Percentiles rank a stretch among this genome's conserved stretches.
These are phyloP conservation scores for Acanthurus leucopareius DNA, from an alignment of 2,797 vertebrate species.

Conservation along the genomic window DNA sequence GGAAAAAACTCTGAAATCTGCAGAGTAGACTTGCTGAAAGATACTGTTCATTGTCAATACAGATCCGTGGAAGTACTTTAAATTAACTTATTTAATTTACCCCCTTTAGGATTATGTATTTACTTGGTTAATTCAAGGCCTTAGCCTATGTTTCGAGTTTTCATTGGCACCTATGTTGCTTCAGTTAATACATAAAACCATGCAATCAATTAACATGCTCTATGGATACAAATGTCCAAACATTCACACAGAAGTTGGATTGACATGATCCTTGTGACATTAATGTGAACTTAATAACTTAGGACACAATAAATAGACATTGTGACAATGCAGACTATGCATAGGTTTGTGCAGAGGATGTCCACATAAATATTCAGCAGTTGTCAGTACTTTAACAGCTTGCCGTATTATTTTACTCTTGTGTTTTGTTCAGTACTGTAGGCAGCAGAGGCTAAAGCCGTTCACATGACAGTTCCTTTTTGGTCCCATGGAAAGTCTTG, in stretches of 20 bases:
- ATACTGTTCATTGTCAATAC: conserved; percentile 27
- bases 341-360: conserved; percentile 69
- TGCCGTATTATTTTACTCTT: conserved; percentile 19
- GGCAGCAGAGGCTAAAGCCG: conserved; percentile 65
- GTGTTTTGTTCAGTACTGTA: conserved; percentile 44
- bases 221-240: conserved; percentile 45
- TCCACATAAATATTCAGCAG: conserved; percentile 61
- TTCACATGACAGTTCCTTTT: conserved; percentile 56
- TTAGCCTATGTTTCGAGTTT: conserved; percentile 25
- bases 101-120: conserved; percentile 29
- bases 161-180: conserved; percentile 46
- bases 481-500: conserved; percentile 68
- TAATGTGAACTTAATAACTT: conserved; percentile 52
- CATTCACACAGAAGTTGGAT: conserved; percentile 46
- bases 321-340: conserved; percentile 61
- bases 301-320: conserved; percentile 68
- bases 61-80: conserved; percentile 18
- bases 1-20: conserved; percentile 6
- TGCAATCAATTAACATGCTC: conserved; percentile 65
- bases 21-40: conserved; percentile 2
- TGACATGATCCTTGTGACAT: conserved; percentile 32
- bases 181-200: conserved; percentile 59
- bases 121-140: conserved; percentile 47
- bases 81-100: conserved; percentile 6
- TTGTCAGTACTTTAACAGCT: conserved; percentile 43